Percentiles rank a stretch among this genome's conserved stretches.
These are phyloP conservation scores for Dolomedes plantarius DNA, from an alignment of 2,888 invertebrate species.

Conservation along the genomic window DNA sequence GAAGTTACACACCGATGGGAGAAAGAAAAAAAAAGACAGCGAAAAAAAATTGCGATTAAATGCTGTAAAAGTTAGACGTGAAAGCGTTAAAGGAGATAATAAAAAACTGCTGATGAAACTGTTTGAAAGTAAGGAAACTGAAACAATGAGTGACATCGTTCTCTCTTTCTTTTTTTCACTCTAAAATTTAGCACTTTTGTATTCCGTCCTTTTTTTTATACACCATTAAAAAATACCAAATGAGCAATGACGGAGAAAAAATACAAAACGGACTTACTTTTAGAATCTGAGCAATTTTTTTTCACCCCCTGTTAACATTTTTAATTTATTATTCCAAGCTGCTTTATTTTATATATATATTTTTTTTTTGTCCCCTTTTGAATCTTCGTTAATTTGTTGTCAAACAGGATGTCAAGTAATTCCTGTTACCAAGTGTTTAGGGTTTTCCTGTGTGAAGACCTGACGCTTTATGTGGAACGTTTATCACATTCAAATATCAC, in stretches of 20 bases:
- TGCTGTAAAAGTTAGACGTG: conserved; percentile 50
- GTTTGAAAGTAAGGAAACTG: conserved; percentile 65
- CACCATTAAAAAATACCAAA: conserved; percentile 59
- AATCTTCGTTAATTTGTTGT: conserved; percentile 60
- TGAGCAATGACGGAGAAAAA: conserved; percentile 47
- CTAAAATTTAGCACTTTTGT: conserved; percentile 16
- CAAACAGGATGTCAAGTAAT: conserved; percentile 64
- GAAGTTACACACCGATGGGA: conserved; percentile 29
- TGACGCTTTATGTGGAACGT: conserved; percentile 15
- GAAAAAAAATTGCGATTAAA: conserved; percentile 55
- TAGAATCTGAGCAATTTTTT: conserved; percentile 28
- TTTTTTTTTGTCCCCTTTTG: not conserved
- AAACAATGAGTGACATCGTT: conserved; percentile 68
- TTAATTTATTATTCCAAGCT: conserved; percentile 63
- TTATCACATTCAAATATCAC: conserved; percentile 47
- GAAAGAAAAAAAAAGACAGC: conserved; percentile 13
- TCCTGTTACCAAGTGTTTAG: conserved; percentile 65
- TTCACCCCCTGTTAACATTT: conserved; percentile 48
- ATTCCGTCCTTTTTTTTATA: conserved; percentile 8
- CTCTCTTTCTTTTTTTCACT: conserved; percentile 27
- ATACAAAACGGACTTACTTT: not conserved
- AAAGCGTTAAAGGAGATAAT: conserved; percentile 30
- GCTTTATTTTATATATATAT: conserved; percentile 1
- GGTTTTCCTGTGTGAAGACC: conserved; percentile 48
- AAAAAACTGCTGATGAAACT: conserved; percentile 62